A percentile compares a stretch with the other conserved stretches of the same genome.
Conservation (phyloP, 2,888 invertebrate species). For the Ormyrus pomaceus region DNA sequence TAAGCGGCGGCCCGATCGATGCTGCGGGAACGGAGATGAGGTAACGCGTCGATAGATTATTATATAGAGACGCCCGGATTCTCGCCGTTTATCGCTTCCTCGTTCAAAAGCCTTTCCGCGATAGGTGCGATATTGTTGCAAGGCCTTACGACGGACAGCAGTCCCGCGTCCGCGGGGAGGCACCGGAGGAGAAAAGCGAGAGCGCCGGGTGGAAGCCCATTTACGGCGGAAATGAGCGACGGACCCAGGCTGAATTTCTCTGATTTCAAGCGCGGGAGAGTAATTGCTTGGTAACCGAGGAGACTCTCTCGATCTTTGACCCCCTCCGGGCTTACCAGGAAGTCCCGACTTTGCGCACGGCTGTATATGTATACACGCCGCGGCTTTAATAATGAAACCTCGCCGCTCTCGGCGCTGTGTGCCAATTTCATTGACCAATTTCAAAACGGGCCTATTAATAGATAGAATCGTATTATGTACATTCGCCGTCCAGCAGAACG, state of each 20-base stretch:
- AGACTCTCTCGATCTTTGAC: constrained; percentile 9
- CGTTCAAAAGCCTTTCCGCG: no score
- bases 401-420: no score
- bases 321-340: constrained; percentile 1
- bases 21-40: not conserved
- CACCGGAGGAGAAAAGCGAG: constrained; percentile 6
- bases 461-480: no score
- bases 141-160: not conserved
- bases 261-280: not conserved
- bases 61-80: no score
- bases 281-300: constrained; percentile 23
- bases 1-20: not conserved
- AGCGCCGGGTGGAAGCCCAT: constrained; percentile 9
- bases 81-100: no score
- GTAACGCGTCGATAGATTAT: no score
- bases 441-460: no score
- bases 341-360: not conserved
- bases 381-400: no score
- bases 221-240: constrained; percentile 19
- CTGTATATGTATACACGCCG: no score
- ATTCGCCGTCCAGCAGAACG: no score
- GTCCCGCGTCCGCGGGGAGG: not conserved
- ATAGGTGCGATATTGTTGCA: no score
- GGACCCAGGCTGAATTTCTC: constrained; percentile 9
- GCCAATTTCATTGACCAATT: no score